Conservation (phyloP, 2,888 invertebrate species). For the Hydroisotoma schaefferi region DNA sequence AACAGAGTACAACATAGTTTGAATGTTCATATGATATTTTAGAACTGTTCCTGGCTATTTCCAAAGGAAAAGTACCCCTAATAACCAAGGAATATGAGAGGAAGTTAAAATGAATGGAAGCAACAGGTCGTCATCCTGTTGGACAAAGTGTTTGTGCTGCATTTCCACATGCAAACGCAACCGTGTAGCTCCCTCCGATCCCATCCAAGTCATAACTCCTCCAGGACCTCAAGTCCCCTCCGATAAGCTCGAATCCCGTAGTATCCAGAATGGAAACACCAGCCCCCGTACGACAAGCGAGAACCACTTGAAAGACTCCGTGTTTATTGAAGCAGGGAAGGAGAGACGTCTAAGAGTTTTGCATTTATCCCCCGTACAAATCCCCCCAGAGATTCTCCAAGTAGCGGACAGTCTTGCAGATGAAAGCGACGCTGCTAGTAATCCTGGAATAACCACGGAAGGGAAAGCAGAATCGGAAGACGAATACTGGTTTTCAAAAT, state of each 20-base stretch:
- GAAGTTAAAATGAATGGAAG: not conserved
- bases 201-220: conserved; percentile 19
- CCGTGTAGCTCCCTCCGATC: conserved; percentile 29
- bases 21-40: not conserved
- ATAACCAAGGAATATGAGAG: too few relatives aligned
- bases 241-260: conserved; percentile 22
- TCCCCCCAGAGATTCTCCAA: too few relatives aligned
- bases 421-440: too few relatives aligned
- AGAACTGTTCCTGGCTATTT: not conserved
- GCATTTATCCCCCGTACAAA: conserved; percentile 20
- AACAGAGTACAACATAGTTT: too few relatives aligned
- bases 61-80: too few relatives aligned
- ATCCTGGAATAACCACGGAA: too few relatives aligned
- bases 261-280: conserved; percentile 1
- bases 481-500: conserved; percentile 56
- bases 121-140: conserved; percentile 3
- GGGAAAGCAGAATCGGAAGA: conserved; percentile 52
- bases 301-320: conserved; percentile 4
- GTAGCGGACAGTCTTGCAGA: not conserved
- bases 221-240: conserved; percentile 17
- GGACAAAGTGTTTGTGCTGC: conserved; percentile 5
- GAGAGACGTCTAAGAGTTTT: conserved; percentile 41
- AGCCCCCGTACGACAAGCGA: conserved; percentile 7
- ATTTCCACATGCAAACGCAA: conserved; percentile 16
- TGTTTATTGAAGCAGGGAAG: conserved; percentile 43